Conservation (phyloP, 2,797 vertebrate species). For the Todus mexicanus region DNA sequence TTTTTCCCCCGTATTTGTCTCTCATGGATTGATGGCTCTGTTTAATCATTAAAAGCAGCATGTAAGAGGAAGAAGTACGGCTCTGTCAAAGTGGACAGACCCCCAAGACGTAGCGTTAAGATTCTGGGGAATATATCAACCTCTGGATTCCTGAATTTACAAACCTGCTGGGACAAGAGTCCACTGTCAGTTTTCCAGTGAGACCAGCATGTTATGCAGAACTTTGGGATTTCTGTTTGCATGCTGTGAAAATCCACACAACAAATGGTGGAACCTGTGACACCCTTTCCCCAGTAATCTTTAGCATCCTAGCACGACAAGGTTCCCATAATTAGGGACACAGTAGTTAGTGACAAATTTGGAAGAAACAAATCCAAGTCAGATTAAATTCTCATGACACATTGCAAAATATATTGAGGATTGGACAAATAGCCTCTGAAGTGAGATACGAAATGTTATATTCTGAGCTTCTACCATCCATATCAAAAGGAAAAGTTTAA, state of each 20-base stretch:
- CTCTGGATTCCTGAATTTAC: neutral
- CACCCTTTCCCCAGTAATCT: neutral
- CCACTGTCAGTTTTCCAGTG: neutral
- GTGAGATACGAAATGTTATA: neutral
- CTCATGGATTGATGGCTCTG: neutral
- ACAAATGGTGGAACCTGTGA: neutral
- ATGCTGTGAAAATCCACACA: neutral
- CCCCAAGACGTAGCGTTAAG: neutral
- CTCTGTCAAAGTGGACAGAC: neutral
- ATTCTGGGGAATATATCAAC: neutral
- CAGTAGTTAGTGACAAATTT: neutral
- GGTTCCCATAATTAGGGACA: neutral
- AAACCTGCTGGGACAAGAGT: neutral
- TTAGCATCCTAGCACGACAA: neutral
- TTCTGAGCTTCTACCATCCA: neutral
- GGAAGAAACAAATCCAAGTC: neutral
- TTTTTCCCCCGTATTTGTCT: neutral
- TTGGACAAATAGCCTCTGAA: neutral
- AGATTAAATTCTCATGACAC: neutral
- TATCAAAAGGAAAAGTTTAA: neutral
- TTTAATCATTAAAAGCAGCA: constrained; percentile 9
- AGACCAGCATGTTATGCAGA: neutral
- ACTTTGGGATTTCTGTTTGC: neutral
- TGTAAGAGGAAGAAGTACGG: neutral
- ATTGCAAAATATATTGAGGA: neutral